Conservation (phyloP, 30 jellyfish, hydroid and myxozoan genomes). For the Nemopilema nomurai region DNA sequence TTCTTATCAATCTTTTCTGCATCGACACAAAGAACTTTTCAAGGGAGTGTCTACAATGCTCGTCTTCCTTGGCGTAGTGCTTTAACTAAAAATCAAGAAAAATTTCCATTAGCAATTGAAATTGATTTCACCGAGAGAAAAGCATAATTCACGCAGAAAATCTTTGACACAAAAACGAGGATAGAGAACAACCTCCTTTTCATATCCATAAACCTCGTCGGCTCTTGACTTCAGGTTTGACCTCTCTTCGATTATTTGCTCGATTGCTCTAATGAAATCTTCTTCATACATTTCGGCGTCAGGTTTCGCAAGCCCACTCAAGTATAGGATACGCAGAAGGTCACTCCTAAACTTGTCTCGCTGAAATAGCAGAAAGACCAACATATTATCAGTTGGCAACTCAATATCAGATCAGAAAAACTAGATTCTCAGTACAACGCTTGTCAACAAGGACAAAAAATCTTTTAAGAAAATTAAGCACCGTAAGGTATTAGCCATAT, state of each 20-base stretch:
- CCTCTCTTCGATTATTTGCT: slow-evolving; percentile 48
- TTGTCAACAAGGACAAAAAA: no score
- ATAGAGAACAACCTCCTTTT: slow-evolving; percentile 40
- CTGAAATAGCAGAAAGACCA: slow-evolving; percentile 21
- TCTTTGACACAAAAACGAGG: no score
- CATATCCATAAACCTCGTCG: slow-evolving; percentile 41
- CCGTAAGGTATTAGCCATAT: background rate
- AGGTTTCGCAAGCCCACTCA: slow-evolving; percentile 35
- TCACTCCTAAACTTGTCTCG: slow-evolving; percentile 43
- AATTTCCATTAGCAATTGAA: background rate
- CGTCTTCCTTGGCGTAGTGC: slow-evolving; percentile 37
- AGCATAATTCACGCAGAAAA: background rate
- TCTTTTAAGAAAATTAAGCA: background rate
- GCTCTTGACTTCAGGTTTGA: slow-evolving; percentile 34
- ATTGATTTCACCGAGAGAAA: no score
- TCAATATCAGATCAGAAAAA: no score
- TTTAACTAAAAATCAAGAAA: slow-evolving; percentile 20
- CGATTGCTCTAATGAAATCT: slow-evolving; percentile 19
- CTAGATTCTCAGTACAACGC: no score
- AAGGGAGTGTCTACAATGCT: slow-evolving; percentile 28
- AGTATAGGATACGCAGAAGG: slow-evolving; percentile 10
- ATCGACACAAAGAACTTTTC: slow-evolving; percentile 35
- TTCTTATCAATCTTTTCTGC: slow-evolving; percentile 75
- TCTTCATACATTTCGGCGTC: slow-evolving; percentile 44
- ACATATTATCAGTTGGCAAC: no score